Evolutionary conservation across 1,140 invertebrate species (phyloP), one percentile per base, ranked within the genome.

Genomic region (Bombus consobrinus): DNA sequence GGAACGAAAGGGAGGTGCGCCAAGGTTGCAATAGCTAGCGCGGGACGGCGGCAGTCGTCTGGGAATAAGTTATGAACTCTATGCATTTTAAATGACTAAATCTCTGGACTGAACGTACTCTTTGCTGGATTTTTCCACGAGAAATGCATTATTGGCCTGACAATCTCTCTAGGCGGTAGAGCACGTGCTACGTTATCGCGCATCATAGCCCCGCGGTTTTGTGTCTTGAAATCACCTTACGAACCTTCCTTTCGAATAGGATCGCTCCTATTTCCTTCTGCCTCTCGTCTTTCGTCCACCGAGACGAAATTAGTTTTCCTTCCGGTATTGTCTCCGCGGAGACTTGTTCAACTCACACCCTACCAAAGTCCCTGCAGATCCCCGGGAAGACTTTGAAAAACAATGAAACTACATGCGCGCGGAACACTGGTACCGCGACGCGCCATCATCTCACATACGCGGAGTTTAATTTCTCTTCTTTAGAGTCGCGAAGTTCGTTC

Each of bases 71-170:
- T 93, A 93, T 93, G 92, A 93, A 93, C 92, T 93, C 93, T 93
- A 93, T 93, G 93, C 92, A 93, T 93, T 93, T 93, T 93, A 93
- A 93, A 93, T 91, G 92, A 93, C 93, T 92, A 93, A 93, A 93
- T 93, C 92, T 93, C 92, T 92, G 91, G 83, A 88, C 92, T 87
- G 89, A 92, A 93, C 89, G 87, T 91, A 83, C 87, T 93, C 34
- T 92, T 91, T 90, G 82, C 86, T 87, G 82, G 86, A 88, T 92
- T 91, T 90, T 91, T 89, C 77, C 88, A 62, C 84, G 83, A 87
- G 78, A 93, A 91, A 93, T 92, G 89, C 92, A 93, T 93, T 93
- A 93, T 93, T 93, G 92, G 91, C 87, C 89, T 91, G 92, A 92
- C 92, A 93, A 93, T 92, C 89, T 90, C 87, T 77, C 87, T 39